Conservation (phyloP, 1,140 invertebrate species). For the Drosophila azteca region DNA sequence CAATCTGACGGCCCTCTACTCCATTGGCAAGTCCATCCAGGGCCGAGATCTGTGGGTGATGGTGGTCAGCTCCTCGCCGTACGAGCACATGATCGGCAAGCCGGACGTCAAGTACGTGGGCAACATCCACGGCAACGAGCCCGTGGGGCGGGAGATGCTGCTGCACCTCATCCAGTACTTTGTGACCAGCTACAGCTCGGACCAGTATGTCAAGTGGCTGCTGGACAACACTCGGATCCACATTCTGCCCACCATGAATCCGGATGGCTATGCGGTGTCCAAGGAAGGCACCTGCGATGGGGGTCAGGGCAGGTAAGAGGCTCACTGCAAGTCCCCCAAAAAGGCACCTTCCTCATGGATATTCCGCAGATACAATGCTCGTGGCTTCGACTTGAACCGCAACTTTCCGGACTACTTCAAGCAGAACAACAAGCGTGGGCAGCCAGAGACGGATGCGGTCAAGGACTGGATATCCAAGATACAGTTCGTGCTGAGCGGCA, state of each 20-base stretch:
- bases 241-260: slow-evolving; percentile 96
- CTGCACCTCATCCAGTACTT: slow-evolving; percentile 94
- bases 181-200: slow-evolving; percentile 91
- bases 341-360: no score
- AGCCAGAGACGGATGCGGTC: slow-evolving; percentile 97
- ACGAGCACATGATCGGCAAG: slow-evolving; percentile 95
- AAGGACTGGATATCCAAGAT: slow-evolving; percentile 97
- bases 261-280: slow-evolving; percentile 94
- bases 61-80: slow-evolving; percentile 94
- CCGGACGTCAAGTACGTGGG: slow-evolving; percentile 96
- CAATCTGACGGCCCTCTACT: slow-evolving; percentile 94
- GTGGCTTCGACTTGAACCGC: slow-evolving; percentile 94
- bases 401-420: slow-evolving; percentile 97
- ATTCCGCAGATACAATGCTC: slow-evolving; percentile 89
- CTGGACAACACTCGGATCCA: slow-evolving; percentile 96
- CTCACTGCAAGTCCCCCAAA: no score
- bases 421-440: slow-evolving; percentile 92
- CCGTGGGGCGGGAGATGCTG: slow-evolving; percentile 93
- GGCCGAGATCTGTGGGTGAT: slow-evolving; percentile 97
- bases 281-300: slow-evolving; percentile 94
- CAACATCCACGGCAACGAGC: slow-evolving; percentile 96
- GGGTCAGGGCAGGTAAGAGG: slow-evolving; percentile 89
- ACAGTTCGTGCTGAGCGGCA: slow-evolving; percentile 95
- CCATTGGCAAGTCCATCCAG: slow-evolving; percentile 95
- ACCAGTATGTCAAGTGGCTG: slow-evolving; percentile 93